A percentile compares a stretch with the other conserved stretches of the same genome.
Evolutionary conservation across 1,140 invertebrate genomes (phyloP).

Genomic region (Bombus breviceps): DNA sequence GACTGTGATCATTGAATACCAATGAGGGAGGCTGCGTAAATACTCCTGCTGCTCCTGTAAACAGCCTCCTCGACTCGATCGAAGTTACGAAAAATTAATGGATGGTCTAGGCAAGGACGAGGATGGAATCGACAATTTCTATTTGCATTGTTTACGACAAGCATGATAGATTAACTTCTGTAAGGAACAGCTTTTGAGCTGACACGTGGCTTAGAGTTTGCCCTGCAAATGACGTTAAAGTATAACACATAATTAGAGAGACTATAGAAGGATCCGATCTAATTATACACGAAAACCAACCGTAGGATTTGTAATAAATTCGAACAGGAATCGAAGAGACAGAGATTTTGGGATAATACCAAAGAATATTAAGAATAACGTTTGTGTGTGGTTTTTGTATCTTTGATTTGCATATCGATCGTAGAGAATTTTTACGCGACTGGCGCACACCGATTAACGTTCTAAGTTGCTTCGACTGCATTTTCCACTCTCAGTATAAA

Average conservation of each 20-base stretch:
- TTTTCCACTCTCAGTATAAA: background rate
- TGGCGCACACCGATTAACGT: background rate
- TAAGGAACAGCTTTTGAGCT: background rate
- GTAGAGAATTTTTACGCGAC: background rate
- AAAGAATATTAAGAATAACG: background rate
- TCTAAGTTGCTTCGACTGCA: background rate
- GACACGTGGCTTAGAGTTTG: background rate
- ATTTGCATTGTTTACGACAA: background rate
- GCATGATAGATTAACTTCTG: background rate
- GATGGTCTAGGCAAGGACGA: background rate
- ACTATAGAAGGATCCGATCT: no score
- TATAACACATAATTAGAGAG: background rate
- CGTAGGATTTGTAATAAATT: no score
- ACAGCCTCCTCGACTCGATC: background rate
- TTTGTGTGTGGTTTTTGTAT: background rate
- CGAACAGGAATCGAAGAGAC: no score
- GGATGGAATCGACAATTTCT: background rate
- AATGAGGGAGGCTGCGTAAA: slow-evolving; percentile 8
- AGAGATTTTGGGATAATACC: no score
- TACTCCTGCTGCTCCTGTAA: background rate
- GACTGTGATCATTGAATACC: slow-evolving; percentile 8
- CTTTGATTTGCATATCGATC: background rate
- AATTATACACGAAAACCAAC: no score
- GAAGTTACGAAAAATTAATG: slow-evolving; percentile 15
- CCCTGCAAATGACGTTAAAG: no score